Base-by-base conservation (phyloP, 2,888 invertebrate species). In the Augiades crinisus region DNA sequence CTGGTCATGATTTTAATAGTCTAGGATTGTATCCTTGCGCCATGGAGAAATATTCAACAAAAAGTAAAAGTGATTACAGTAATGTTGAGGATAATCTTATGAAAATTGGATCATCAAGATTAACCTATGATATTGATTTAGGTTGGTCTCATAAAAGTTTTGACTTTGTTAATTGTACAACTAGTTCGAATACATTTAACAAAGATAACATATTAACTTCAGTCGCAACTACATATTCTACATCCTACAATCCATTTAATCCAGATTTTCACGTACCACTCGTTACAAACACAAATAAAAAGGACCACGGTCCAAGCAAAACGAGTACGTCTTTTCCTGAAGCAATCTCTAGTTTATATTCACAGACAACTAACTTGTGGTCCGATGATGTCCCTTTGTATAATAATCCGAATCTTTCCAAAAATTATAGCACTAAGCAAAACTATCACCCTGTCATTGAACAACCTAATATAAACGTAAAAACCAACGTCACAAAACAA, bases 101-200 rank as follows among this genome's bases (percentile, higher is more conserved):
- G 84, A 89, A 89, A 70, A 84, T 87, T 43, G 84, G 81, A 1
- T 81, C 85, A 3, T 86, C 88, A 5, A 73, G 89, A 63, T 68
- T 89, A 60, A 88, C 89, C 1, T 89, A 89, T 53, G 89, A 89
- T 56, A 88, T 89, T 58, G 89, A 89, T 58, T 72, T 89, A 34
- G 89, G 89, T 8, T 89, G 89, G 89, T 87, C 89, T 0, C 89
- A 89, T 59, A 89, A 88, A 71, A 75, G 87, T 22, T 81, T 88
- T 40, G 89, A 89, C 64, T 89, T 89, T 56, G 83, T 86, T 1
- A 86, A 78, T 54, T 81, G 82, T 54, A 78, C 84, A 13, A 83
- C 84, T 27, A 72, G 65, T 47, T 55, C 80, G 1, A 78, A 75
- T 49, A 78, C 78, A 1, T 81, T 84, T 56, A 78, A 68, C 53